A percentile compares a stretch with the other conserved stretches of the same genome.
Conservation (phyloP, 1,140 invertebrate genomes). For the Drosophila grimshawi region DNA sequence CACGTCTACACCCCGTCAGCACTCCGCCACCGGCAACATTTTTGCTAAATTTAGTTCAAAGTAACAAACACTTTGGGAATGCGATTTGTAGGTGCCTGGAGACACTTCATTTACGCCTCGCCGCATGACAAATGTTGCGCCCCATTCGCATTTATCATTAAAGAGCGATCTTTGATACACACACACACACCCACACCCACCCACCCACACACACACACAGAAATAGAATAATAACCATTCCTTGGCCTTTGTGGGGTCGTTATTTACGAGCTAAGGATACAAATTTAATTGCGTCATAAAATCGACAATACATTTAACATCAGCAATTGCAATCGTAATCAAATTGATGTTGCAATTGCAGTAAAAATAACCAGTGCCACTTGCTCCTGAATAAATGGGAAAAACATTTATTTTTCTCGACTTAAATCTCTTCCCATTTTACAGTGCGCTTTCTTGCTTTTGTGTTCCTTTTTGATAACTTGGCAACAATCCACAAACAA, state of each 20-base stretch:
- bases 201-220: no score
- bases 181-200: background rate
- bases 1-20: background rate
- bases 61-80: constrained; percentile 24
- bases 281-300: constrained; percentile 72
- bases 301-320: constrained; percentile 41
- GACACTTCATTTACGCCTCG: constrained; percentile 45
- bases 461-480: no score
- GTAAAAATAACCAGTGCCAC: constrained; percentile 41
- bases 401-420: no score
- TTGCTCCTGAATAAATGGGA: background rate
- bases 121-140: constrained; percentile 55
- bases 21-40: no score
- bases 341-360: constrained; percentile 60
- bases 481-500: no score
- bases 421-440: background rate
- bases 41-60: constrained; percentile 8
- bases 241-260: constrained; percentile 32
- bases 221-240: constrained; percentile 14
- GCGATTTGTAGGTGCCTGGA: constrained; percentile 31
- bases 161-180: constrained; percentile 33
- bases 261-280: constrained; percentile 60
- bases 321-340: constrained; percentile 41
- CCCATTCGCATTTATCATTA: constrained; percentile 33
- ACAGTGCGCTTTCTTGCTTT: no score